A percentile compares a stretch with the other conserved stretches of the same genome.
These are phyloP conservation scores for Bothrops alternatus DNA, from an alignment of 2,797 vertebrate species.

Conservation along the genomic window DNA sequence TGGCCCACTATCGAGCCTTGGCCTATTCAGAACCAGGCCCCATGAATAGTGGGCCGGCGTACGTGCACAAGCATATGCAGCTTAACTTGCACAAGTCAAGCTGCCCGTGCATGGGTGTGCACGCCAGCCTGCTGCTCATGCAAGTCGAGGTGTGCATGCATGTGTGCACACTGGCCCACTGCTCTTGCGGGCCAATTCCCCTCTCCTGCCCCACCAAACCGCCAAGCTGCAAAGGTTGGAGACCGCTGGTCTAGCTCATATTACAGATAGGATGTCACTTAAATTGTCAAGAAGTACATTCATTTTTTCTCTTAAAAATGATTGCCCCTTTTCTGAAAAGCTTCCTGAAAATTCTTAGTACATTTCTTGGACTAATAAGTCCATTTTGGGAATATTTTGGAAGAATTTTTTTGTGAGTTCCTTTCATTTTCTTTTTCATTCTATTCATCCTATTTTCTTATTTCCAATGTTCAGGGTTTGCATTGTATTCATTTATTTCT, in stretches of 20 bases:
- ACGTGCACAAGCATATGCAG: neutral
- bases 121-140: too few relatives aligned
- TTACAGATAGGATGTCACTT: neutral
- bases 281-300: neutral
- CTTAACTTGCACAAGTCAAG: too few relatives aligned
- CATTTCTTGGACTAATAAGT: neutral
- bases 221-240: too few relatives aligned
- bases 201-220: too few relatives aligned
- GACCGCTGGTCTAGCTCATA: neutral
- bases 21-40: neutral
- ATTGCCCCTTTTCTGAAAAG: neutral
- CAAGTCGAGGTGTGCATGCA: too few relatives aligned
- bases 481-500: neutral
- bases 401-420: neutral
- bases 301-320: neutral
- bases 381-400: neutral
- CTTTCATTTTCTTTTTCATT: neutral
- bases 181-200: too few relatives aligned
- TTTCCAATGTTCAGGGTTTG: neutral
- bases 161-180: too few relatives aligned
- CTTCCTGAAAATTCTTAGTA: neutral
- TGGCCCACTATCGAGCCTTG: neutral
- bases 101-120: too few relatives aligned
- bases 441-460: neutral
- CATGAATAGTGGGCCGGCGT: rapidly evolving